Conservation (phyloP, 1,140 invertebrate species). For the Alviniconcha marisindica region DNA sequence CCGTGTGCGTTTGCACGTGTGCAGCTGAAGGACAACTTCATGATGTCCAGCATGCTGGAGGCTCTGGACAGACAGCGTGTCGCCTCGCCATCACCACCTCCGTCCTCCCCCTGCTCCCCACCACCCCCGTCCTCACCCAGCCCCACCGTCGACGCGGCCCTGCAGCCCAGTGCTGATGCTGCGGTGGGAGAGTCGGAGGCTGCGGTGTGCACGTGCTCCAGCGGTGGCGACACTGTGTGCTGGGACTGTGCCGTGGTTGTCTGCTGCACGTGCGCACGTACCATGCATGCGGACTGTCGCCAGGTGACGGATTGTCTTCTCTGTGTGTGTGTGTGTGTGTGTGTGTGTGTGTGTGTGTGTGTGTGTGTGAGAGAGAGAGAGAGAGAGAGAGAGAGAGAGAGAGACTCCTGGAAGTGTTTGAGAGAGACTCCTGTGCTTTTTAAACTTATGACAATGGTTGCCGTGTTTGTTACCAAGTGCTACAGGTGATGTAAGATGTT, state of each 20-base stretch:
- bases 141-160: neutral
- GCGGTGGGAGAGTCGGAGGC: neutral
- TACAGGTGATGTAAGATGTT: too few relatives aligned
- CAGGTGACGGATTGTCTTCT: conserved; percentile 5
- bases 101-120: neutral
- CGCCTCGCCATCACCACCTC: neutral
- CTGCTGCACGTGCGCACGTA: neutral
- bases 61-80: conserved; percentile 40
- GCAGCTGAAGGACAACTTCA: conserved; percentile 54
- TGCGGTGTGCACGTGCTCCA: neutral
- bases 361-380: too few relatives aligned
- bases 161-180: neutral
- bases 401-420: too few relatives aligned
- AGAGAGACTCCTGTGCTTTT: too few relatives aligned
- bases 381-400: too few relatives aligned
- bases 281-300: neutral
- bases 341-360: too few relatives aligned
- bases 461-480: too few relatives aligned
- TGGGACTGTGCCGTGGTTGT: conserved; percentile 26
- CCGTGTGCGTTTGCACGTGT: too few relatives aligned
- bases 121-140: neutral
- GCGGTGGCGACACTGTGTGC: neutral
- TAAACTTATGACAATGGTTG: too few relatives aligned
- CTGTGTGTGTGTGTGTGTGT: too few relatives aligned
- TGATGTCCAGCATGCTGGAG: conserved; percentile 55